phyloP scores from a whole-genome alignment of 2,888 invertebrate species.

The Charanyca ferruginea region DNA sequence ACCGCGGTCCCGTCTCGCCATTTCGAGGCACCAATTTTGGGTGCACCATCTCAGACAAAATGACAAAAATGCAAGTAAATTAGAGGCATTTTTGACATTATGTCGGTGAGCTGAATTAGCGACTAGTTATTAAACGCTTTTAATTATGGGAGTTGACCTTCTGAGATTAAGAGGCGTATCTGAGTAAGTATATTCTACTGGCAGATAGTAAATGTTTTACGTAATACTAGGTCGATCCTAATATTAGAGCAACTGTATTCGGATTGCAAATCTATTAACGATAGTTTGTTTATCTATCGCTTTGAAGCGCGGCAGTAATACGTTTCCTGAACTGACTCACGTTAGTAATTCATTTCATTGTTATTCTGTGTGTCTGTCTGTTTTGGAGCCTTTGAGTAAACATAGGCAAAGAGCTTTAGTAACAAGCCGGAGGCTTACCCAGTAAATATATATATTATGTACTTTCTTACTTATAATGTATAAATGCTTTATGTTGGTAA shows the following conservation, averaged over 20 bases:
- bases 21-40: too few species aligned
- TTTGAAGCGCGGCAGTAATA: conserved; percentile 27
- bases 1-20: too few species aligned
- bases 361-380: conserved; percentile 17
- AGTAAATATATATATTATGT: conserved; percentile 16
- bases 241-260: conserved; percentile 24
- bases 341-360: conserved; percentile 33
- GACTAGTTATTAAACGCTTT: too few species aligned
- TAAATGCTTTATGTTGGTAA: conserved; percentile 13
- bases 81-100: too few species aligned
- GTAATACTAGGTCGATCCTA: conserved; percentile 21
- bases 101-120: too few species aligned
- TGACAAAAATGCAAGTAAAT: too few species aligned
- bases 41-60: too few species aligned
- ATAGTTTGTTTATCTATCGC: conserved; percentile 25
- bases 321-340: conserved; percentile 34
- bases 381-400: conserved; percentile 23
- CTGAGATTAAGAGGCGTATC: background rate
- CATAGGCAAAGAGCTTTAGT: conserved; percentile 16
- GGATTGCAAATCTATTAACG: conserved; percentile 42
- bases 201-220: background rate
- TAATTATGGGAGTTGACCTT: too few species aligned
- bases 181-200: background rate
- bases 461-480: too few species aligned
- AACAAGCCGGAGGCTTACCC: background rate